A percentile compares a stretch with the other conserved stretches of the same genome.
phyloP scores from a whole-genome alignment of 1,140 invertebrate species.

The Coptotermes formosanus region DNA sequence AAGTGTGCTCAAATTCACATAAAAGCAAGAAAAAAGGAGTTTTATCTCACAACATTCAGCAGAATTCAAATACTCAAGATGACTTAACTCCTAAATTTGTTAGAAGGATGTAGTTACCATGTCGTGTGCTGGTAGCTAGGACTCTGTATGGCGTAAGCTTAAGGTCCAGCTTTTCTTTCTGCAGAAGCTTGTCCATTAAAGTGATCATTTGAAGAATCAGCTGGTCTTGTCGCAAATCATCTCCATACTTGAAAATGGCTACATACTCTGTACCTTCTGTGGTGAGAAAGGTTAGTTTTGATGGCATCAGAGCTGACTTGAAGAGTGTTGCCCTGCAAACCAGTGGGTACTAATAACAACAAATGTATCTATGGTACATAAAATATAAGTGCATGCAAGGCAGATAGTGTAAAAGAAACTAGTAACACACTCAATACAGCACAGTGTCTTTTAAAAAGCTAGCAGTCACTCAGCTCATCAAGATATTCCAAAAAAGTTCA shows the following conservation, averaged over 20 bases:
- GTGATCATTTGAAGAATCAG: constrained; percentile 97
- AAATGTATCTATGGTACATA: no score
- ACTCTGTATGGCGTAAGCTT: constrained; percentile 94
- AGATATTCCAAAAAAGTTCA: no score
- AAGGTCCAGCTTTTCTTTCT: constrained; percentile 91
- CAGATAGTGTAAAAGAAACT: no score
- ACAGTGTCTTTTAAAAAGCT: no score
- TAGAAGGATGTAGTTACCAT: constrained; percentile 57
- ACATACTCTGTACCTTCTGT: constrained; percentile 83
- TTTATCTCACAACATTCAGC: background rate
- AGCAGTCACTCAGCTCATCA: no score
- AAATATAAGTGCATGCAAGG: no score
- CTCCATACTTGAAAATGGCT: constrained; percentile 97
- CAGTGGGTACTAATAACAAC: no score
- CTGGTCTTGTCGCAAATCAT: constrained; percentile 98
- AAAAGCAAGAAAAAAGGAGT: background rate
- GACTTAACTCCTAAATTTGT: background rate
- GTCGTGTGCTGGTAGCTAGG: constrained; percentile 90
- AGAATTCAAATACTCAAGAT: background rate
- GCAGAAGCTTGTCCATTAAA: constrained; percentile 94
- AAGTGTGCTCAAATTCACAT: background rate
- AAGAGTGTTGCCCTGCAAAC: constrained; percentile 79
- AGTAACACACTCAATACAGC: no score
- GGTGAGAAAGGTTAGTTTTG: constrained; percentile 88
- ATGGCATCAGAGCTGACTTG: constrained; percentile 98